Evolutionary conservation across 2,797 vertebrate species (phyloP).

Genomic region (Calcarius lapponicus): DNA sequence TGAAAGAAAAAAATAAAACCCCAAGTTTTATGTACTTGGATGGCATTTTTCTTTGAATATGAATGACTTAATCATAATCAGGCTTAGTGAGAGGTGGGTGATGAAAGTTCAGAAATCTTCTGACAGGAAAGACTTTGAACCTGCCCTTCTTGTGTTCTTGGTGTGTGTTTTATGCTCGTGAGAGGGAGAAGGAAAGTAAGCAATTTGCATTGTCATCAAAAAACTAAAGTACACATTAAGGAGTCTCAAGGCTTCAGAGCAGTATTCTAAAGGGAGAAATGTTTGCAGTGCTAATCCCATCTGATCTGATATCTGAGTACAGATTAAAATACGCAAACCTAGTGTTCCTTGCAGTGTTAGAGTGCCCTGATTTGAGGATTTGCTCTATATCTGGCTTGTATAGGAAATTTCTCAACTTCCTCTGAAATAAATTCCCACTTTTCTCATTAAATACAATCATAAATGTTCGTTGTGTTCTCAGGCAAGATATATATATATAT

Average conservation of each 20-base stretch:
- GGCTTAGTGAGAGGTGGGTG: conserved; percentile 4
- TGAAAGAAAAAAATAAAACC: background rate
- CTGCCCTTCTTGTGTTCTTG: background rate
- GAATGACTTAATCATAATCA: conserved; percentile 23
- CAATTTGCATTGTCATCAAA: background rate
- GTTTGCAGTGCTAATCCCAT: background rate
- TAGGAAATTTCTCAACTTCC: background rate
- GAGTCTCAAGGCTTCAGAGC: background rate
- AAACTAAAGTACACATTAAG: background rate
- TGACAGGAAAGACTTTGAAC: background rate
- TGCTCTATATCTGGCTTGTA: background rate
- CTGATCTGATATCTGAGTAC: background rate
- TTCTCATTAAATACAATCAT: background rate
- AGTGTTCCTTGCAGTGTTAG: background rate
- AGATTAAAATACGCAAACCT: background rate
- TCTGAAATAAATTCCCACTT: conserved; percentile 7
- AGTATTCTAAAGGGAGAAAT: background rate
- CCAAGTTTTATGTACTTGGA: conserved; percentile 44
- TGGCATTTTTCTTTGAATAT: conserved; percentile 50
- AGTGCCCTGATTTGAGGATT: background rate
- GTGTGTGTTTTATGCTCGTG: background rate
- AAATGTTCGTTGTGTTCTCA: background rate
- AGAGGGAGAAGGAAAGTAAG: background rate
- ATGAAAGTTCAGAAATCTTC: conserved; percentile 42
- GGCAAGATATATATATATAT: background rate